phyloP scores from a whole-genome alignment of 2,888 invertebrate genomes.

The Diplazon laetatorius region DNA sequence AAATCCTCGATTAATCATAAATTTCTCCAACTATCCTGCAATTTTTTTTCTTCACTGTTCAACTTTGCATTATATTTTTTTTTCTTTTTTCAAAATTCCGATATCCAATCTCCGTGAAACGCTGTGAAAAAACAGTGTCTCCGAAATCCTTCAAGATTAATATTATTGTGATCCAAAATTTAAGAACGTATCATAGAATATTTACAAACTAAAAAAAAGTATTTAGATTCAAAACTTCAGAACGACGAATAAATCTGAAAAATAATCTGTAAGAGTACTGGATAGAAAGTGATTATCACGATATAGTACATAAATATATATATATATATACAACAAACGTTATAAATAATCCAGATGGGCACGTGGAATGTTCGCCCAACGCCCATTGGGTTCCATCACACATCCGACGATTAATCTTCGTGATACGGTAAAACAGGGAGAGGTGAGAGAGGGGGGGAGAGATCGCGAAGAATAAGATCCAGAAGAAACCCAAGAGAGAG shows the following conservation, averaged over 20 bases:
- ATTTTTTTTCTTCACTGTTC: too few relatives aligned
- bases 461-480: slow-evolving; percentile 19
- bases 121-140: too few relatives aligned
- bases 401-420: slow-evolving; percentile 77
- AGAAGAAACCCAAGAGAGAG: slow-evolving; percentile 49
- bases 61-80: too few relatives aligned
- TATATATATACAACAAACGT: slow-evolving; percentile 53
- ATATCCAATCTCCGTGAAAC: too few relatives aligned
- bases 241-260: slow-evolving; percentile 48
- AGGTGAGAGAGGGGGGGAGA: slow-evolving; percentile 39
- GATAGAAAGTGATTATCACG: neutral
- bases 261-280: slow-evolving; percentile 40
- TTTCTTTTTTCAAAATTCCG: too few relatives aligned
- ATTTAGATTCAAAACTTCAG: too few relatives aligned
- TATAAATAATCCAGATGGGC: slow-evolving; percentile 65
- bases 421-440: slow-evolving; percentile 39
- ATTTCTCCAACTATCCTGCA: too few relatives aligned
- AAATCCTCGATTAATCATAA: too few relatives aligned
- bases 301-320: slow-evolving; percentile 57
- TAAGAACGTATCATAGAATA: too few relatives aligned
- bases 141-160: too few relatives aligned
- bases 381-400: slow-evolving; percentile 74
- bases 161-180: too few relatives aligned
- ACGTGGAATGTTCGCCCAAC: slow-evolving; percentile 68
- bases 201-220: too few relatives aligned